A percentile compares a stretch with the other conserved stretches of the same genome.
phyloP scores from a whole-genome alignment of 2,113 vertebrate genomes.

The Scartelaos histophorus region DNA sequence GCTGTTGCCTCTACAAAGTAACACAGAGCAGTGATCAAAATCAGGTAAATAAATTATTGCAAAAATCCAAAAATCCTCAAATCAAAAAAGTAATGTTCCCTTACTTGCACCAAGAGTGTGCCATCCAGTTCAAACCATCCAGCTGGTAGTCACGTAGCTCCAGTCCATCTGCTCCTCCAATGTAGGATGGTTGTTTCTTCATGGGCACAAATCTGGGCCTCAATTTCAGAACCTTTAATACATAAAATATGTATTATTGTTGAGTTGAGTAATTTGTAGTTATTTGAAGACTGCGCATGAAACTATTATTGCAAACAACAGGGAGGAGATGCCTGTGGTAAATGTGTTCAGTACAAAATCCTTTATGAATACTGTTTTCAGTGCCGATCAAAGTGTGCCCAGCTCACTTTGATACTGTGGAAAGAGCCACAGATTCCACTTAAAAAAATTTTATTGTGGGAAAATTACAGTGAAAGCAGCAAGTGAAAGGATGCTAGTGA shows the following conservation, averaged over 20 bases:
- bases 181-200: slow-evolving; percentile 93
- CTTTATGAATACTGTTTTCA: no score
- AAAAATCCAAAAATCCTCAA: neutral
- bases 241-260: slow-evolving; percentile 1
- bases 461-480: no score
- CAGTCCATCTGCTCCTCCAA: slow-evolving; percentile 85
- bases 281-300: no score
- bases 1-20: slow-evolving; percentile 86
- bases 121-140: slow-evolving; percentile 97
- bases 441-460: no score
- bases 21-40: slow-evolving; percentile 12
- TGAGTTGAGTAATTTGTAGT: neutral
- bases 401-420: no score
- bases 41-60: neutral
- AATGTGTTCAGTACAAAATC: no score
- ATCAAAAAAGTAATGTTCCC: slow-evolving; percentile 39
- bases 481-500: no score
- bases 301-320: no score
- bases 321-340: no score
- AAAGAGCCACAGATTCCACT: no score
- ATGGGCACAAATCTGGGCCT: slow-evolving; percentile 93
- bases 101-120: slow-evolving; percentile 99
- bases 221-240: slow-evolving; percentile 88
- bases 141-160: slow-evolving; percentile 97
- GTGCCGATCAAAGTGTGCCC: no score